Evolutionary conservation across 1,140 invertebrate genomes (phyloP), one percentile per base, ranked within the genome.

Genomic region (Archivesica marissinica): DNA sequence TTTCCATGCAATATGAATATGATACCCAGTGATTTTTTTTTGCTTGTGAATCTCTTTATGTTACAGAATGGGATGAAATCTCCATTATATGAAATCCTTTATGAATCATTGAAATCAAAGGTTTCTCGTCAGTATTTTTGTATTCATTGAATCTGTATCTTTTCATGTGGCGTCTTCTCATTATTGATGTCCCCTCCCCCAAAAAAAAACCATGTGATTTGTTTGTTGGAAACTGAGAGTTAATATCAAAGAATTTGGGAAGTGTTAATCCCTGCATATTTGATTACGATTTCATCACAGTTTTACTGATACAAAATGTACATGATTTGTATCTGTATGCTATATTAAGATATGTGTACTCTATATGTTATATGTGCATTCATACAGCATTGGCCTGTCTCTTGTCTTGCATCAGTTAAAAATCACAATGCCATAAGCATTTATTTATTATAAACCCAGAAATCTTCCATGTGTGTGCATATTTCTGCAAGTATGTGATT

Each of bases 71-170:
- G 68, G 68, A 47, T 47, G 44, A 72, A 72, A 72, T 72, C 68
- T 72, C 39, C 15, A 47, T 11, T 72, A 44, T 72, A 44, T 72
- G 68, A 72, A 72, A 72, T 72, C 68, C 68, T 72, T 72, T 44
- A 15, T 61, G 39, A 72, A 72, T 72, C 68, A 72, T 72, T 72
- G 68, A 72, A 52, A 72, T 72, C 68, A 72, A 47, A 72, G 6
- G 33, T 17, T 41, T 66, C 38, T 35, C 33, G 35, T 66, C 33
- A 41, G 33, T 66, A 66, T 66, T 66, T 66, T 66, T 41, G 33
- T 66, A 35, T 66, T 66, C 3, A 66, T 38, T 3, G 15, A 59
- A 59, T 28, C 25, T 59, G 54, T 59, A 28, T 59, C 4, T 3
- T 28, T 11, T 9, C 9, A 7, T 59, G 25, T 28, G n/a, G 23